These are phyloP conservation scores for Neocrepidodera transversa DNA, from an alignment of 2,888 invertebrate species.

Conservation along the genomic window DNA sequence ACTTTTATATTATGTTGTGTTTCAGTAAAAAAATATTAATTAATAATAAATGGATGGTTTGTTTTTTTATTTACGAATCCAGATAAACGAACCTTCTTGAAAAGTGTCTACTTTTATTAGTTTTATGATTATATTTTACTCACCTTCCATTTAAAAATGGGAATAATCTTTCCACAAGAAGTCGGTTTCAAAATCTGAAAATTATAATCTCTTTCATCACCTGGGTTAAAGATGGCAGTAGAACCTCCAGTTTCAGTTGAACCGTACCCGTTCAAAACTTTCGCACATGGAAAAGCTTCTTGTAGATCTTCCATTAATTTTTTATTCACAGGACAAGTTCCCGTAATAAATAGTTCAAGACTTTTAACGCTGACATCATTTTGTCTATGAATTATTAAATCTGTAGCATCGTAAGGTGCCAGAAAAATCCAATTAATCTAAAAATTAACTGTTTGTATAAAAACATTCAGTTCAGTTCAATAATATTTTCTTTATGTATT, in stretches of 20 bases:
- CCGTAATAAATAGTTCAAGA: slow-evolving; percentile 18
- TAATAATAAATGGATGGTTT: too few relatives aligned
- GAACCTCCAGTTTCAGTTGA: slow-evolving; percentile 28
- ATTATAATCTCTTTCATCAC: slow-evolving; percentile 17
- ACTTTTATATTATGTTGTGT: too few relatives aligned
- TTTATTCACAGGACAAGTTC: slow-evolving; percentile 21
- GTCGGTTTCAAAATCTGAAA: slow-evolving; percentile 28
- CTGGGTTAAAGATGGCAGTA: slow-evolving; percentile 13
- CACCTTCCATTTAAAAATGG: slow-evolving; percentile 51
- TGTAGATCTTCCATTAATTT: slow-evolving; percentile 25
- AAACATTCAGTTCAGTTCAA: too few relatives aligned
- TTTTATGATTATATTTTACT: background rate
- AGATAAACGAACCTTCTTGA: too few relatives aligned
- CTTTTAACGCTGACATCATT: slow-evolving; percentile 16
- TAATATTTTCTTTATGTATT: too few relatives aligned
- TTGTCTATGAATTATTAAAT: slow-evolving; percentile 30
- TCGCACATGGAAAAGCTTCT: slow-evolving; percentile 21
- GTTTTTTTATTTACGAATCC: too few relatives aligned
- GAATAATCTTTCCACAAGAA: slow-evolving; percentile 31
- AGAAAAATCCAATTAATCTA: slow-evolving; percentile 47
- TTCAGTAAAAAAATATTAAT: too few relatives aligned
- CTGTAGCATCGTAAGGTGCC: slow-evolving; percentile 46
- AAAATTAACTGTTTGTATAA: too few relatives aligned
- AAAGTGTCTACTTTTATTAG: background rate
- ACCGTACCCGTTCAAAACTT: slow-evolving; percentile 29